Percentiles rank a stretch among this genome's conserved stretches.
Conservation (phyloP, 2,113 vertebrate genomes). For the Australoheros scitulus region DNA sequence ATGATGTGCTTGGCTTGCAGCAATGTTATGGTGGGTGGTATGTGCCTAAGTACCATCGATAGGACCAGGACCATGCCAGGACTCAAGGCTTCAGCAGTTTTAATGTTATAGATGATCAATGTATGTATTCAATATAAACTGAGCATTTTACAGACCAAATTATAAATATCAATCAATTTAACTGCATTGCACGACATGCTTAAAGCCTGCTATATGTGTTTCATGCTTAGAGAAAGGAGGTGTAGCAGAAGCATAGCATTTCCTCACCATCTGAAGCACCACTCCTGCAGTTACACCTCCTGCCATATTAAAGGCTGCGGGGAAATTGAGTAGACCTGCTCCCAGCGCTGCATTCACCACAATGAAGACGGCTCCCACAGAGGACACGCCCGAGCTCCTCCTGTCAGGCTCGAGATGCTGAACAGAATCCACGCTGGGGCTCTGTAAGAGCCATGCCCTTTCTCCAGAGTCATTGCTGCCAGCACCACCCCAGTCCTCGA, state of each 20-base stretch:
- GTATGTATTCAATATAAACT: background rate
- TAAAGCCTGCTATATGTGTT: background rate
- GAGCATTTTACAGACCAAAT: background rate
- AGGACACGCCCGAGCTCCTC: slow-evolving; percentile 69
- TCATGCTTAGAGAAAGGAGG: background rate
- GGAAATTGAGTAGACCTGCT: slow-evolving; percentile 96
- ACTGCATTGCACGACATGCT: background rate
- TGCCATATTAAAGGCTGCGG: slow-evolving; percentile 92
- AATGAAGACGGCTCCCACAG: slow-evolving; percentile 89
- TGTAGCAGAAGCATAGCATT: background rate
- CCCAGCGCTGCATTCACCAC: slow-evolving; percentile 96
- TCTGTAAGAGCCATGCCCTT: slow-evolving; percentile 89
- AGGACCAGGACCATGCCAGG: background rate
- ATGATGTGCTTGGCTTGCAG: background rate
- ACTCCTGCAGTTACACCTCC: slow-evolving; percentile 89
- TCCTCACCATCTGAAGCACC: slow-evolving; percentile 88
- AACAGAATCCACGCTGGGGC: slow-evolving; percentile 85
- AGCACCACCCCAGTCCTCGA: slow-evolving; percentile 80
- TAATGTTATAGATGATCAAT: background rate
- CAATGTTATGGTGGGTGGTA: background rate
- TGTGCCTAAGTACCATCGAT: background rate
- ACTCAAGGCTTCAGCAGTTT: background rate
- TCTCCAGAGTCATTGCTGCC: slow-evolving; percentile 85
- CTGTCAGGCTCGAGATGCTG: slow-evolving; percentile 55
- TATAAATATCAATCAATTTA: background rate